Base-by-base conservation (phyloP, 2,113 vertebrate species). In the Oncorhynchus clarkii region DNA sequence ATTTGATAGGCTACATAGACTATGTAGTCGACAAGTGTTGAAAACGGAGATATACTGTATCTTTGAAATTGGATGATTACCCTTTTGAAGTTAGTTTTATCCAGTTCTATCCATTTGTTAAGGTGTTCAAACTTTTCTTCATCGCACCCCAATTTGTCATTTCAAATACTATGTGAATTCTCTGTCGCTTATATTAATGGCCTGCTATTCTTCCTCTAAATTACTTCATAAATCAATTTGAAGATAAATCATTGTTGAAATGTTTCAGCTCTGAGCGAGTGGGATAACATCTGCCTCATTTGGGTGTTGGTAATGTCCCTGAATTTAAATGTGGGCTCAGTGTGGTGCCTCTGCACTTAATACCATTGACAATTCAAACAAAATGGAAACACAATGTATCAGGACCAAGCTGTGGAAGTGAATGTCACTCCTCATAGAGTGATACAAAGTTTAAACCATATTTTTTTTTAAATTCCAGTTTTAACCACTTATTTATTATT, bases 211-310 rank as follows among this genome's bases (percentile, higher is more conserved):
- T 66, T 70, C 54, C 29, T 11, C 59, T 76, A 74, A 78, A 86
- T 82, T 64, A 77, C 75, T 76, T 48, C 79, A 81, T 71, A 75
- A 84, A 80, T 82, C 18, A 76, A 77, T 83, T 75, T 39, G 72
- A 79, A 71, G 66, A 82, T 81, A 79, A 87, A 73, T 80, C 39
- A 9, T 70, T 26, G 64, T 82, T 78, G 8, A 74, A 39, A 78
- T 79, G 71, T 77, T 22, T 39, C 16, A 72, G 31, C 48, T 68
- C 75, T 18, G 66, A 73, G 78, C 39, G 73, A 67, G 29, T 34
- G 54, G 59, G 66, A 79, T 77, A 75, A 76, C 79, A 81, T 78
- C 78, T 74, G 82, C 57, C 64, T 79, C 66, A 72, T 84, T 85
- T 78, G 82, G 65, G 22, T 65, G 65, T 73, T 11, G 26, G 66